Percentiles rank a stretch among this genome's conserved stretches.
phyloP scores from a whole-genome alignment of 2,113 vertebrate genomes.

The Heterochromis multidens region DNA sequence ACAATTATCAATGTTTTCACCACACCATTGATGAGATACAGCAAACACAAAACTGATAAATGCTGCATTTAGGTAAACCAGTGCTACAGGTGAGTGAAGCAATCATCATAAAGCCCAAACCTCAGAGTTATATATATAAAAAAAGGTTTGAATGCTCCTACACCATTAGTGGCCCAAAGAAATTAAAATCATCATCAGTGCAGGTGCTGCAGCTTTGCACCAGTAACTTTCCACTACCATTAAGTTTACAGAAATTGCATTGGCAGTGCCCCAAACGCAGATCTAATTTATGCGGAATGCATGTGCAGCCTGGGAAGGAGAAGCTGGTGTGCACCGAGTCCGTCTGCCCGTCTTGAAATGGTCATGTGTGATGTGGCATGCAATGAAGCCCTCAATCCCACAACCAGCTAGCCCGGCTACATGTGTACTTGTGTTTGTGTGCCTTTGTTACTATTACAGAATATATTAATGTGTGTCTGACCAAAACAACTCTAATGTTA shows the following conservation, averaged over 20 bases:
- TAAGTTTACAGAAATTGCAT: not conserved
- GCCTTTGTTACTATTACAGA: not conserved
- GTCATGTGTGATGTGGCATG: slow-evolving; percentile 32
- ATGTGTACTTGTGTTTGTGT: not conserved
- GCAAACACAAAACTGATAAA: not conserved
- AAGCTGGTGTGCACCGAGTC: slow-evolving; percentile 21
- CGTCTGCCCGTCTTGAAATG: not conserved
- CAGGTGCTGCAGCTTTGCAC: not conserved
- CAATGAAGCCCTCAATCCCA: slow-evolving; percentile 2
- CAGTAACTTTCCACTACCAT: not conserved
- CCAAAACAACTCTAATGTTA: not conserved
- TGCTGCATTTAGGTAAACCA: not conserved
- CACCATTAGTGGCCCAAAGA: not conserved
- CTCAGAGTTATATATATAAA: not conserved
- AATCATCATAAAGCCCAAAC: not conserved
- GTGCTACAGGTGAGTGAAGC: not conserved
- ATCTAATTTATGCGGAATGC: not conserved
- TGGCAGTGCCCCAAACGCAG: not conserved
- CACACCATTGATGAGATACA: not conserved
- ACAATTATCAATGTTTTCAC: not conserved
- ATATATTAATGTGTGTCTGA: not conserved
- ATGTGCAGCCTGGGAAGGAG: not conserved
- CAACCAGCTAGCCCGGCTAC: not conserved
- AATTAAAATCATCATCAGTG: not conserved
- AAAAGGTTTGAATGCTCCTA: not conserved